Percentiles rank a stretch among this genome's conserved stretches.
These are phyloP conservation scores for Sitophilus oryzae DNA, from an alignment of 1,140 invertebrate species.

Conservation along the genomic window DNA sequence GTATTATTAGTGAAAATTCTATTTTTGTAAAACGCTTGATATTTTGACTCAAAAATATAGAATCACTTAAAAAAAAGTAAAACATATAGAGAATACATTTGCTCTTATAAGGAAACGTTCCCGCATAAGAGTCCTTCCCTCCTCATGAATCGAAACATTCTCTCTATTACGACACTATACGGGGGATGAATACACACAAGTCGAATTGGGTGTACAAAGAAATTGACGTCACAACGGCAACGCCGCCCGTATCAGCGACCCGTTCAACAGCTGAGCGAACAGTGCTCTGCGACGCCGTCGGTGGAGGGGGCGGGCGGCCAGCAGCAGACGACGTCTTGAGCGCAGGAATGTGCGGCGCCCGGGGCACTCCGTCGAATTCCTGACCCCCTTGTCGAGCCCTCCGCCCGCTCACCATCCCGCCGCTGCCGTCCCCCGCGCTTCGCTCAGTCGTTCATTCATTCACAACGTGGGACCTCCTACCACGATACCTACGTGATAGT, in stretches of 20 bases:
- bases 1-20: too few species aligned
- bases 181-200: too few species aligned
- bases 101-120: too few species aligned
- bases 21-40: too few species aligned
- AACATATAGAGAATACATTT: too few species aligned
- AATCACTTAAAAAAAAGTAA: too few species aligned
- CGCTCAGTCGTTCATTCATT: conserved; percentile 37
- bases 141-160: too few species aligned
- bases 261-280: conserved; percentile 25
- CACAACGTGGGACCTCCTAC: conserved; percentile 40
- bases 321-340: conserved; percentile 44
- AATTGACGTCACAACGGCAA: too few species aligned
- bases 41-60: too few species aligned
- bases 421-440: conserved; percentile 14
- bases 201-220: too few species aligned
- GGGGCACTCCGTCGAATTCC: conserved; percentile 52
- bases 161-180: too few species aligned
- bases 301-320: conserved; percentile 38
- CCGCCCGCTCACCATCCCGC: conserved; percentile 25
- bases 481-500: conserved; percentile 39
- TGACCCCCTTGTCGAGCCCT: conserved; percentile 45
- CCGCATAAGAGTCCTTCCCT: too few species aligned
- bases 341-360: conserved; percentile 56
- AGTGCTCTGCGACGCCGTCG: conserved; percentile 32
- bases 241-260: not conserved